A percentile compares a stretch with the other conserved stretches of the same genome.
These are phyloP conservation scores for Pangasius mekongensis DNA, from an alignment of 2,797 vertebrate species.

Conservation along the genomic window DNA sequence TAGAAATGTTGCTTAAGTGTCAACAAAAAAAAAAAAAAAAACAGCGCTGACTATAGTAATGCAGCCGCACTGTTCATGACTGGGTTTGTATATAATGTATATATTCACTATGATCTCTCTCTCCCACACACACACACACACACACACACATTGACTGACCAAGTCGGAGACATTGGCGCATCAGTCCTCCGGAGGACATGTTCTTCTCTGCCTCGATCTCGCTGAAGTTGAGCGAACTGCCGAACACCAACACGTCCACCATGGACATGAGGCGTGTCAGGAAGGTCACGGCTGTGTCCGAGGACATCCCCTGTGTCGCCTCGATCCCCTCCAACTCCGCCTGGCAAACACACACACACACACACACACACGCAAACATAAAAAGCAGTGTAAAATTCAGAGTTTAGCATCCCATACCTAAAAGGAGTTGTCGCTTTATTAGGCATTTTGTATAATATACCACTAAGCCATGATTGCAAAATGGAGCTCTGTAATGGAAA, in stretches of 20 bases:
- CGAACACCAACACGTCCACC: constrained; percentile 97
- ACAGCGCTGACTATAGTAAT: background rate
- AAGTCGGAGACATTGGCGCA: constrained; percentile 87
- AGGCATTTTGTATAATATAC: background rate
- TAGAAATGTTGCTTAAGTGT: background rate
- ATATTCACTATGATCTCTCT: background rate
- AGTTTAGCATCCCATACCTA: too few species aligned
- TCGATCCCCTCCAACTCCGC: constrained; percentile 93
- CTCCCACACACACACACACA: background rate
- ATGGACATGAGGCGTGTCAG: constrained; percentile 97
- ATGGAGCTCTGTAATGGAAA: background rate
- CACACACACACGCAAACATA: constrained; percentile 34
- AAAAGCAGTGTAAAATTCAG: background rate
- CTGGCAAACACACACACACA: constrained; percentile 69
- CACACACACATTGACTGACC: constrained; percentile 36
- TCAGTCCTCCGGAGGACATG: constrained; percentile 97
- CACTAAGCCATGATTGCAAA: background rate
- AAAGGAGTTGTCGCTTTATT: background rate
- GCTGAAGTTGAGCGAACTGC: constrained; percentile 97
- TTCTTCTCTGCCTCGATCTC: constrained; percentile 99
- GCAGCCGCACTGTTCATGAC: background rate
- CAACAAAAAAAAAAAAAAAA: background rate
- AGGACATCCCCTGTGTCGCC: constrained; percentile 96
- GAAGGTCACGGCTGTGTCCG: constrained; percentile 93
- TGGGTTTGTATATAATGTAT: background rate